phyloP scores from a whole-genome alignment of 2,797 vertebrate genomes.

The Mycteria americana region DNA sequence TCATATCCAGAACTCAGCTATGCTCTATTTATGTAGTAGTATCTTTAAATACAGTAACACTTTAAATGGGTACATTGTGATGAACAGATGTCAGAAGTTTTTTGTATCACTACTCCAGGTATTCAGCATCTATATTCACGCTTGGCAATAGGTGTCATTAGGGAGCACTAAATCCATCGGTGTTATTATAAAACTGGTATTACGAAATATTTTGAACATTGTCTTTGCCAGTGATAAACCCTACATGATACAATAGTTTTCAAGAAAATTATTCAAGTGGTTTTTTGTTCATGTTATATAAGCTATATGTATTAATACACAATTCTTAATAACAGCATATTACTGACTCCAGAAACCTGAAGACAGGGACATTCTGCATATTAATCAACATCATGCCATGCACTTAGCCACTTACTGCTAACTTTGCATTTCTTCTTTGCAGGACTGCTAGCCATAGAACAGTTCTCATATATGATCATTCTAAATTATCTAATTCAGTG shows the following conservation, averaged over 20 bases:
- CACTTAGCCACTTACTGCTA: background rate
- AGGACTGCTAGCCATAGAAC: background rate
- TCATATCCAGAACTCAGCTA: conserved; percentile 21
- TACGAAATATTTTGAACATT: background rate
- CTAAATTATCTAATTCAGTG: background rate
- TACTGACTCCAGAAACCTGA: background rate
- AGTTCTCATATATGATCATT: background rate
- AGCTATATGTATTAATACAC: background rate
- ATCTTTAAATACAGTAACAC: conserved; percentile 14
- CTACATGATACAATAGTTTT: background rate
- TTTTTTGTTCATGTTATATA: background rate
- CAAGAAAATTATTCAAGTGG: background rate
- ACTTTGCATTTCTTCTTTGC: background rate
- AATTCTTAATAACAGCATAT: background rate
- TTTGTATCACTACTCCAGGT: background rate
- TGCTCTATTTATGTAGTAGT: background rate
- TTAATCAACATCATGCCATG: background rate
- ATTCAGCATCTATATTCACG: background rate
- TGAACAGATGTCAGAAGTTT: background rate
- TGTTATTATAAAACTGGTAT: background rate
- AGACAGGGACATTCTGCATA: background rate
- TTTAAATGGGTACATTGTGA: background rate
- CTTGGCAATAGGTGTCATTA: background rate
- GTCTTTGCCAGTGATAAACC: background rate
- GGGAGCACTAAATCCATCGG: background rate